These are phyloP conservation scores for Oscheius sp. DNA, from an alignment of 1,140 invertebrate species.

Conservation along the genomic window DNA sequence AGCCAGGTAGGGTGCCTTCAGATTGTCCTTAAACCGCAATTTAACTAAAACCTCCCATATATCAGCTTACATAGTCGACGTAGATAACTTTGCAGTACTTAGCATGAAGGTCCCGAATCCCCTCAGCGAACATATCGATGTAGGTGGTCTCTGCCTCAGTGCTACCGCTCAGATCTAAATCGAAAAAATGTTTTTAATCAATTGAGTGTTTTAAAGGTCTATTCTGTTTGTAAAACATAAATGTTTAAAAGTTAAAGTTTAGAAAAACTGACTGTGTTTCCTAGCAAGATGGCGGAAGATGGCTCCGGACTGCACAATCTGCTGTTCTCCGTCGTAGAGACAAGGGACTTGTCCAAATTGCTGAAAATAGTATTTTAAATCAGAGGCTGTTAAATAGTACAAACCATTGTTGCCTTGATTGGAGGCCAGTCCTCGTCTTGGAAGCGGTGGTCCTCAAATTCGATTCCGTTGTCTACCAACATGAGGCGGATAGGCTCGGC, in stretches of 20 bases:
- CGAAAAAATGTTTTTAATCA: too few species aligned
- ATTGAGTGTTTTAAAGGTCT: too few species aligned
- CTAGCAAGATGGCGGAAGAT: slow-evolving; percentile 60
- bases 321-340: slow-evolving; percentile 48
- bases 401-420: slow-evolving; percentile 62
- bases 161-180: slow-evolving; percentile 41
- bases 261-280: slow-evolving; percentile 45
- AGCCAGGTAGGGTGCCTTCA: slow-evolving; percentile 52
- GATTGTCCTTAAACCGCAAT: slow-evolving; percentile 46
- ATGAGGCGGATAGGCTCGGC: slow-evolving; percentile 74
- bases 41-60: slow-evolving; percentile 14
- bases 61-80: slow-evolving; percentile 34
- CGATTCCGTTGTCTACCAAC: slow-evolving; percentile 70
- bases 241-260: too few species aligned
- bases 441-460: slow-evolving; percentile 73
- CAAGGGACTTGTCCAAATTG: slow-evolving; percentile 59
- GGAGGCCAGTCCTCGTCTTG: slow-evolving; percentile 63
- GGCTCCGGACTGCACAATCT: slow-evolving; percentile 60
- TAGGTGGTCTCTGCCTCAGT: slow-evolving; percentile 45
- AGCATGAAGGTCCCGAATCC: slow-evolving; percentile 55
- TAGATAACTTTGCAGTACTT: slow-evolving; percentile 58
- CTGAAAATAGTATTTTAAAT: too few species aligned
- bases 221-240: too few species aligned
- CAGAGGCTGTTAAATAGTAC: too few species aligned
- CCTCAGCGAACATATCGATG: slow-evolving; percentile 56